Base-by-base conservation (phyloP, 1,140 invertebrate genomes). In the Megalonaias nervosa region DNA sequence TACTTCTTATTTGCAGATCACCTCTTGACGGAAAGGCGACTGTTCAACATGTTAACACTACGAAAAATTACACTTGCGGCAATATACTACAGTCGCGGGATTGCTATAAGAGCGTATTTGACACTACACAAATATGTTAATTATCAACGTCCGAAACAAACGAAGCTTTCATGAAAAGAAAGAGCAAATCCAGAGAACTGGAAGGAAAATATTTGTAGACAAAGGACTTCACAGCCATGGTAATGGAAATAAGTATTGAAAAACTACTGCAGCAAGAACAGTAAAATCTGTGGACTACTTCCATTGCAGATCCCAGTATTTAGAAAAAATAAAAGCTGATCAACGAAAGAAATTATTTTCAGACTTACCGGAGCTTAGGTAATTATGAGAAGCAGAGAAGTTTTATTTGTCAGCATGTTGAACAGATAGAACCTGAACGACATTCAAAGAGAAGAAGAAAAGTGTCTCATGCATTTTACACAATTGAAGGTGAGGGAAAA, bases 51-150 rank as follows among this genome's bases (percentile, higher is more conserved):
- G 26, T 31, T 31, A 31, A 31, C 2, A 31, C 26, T 4, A 31
- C 4, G 26, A 1, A 3, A 31, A 26, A 31, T 4, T 31, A 31
- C 4, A 31, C 26, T 31, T 31, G 26, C 26, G 26, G 1, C 0
- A 31, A 31, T 31, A 31, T 31, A 31, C 26, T 31, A 31, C 26
- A 31, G 26, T 31, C 26, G 26, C 26, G 2, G 4, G 26, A 4
- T 31, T 31, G 26, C 26, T 2, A 4, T 3, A 31, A 31, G 26
- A 31, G n/a, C n/a, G n/a, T n/a, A n/a, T n/a, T n/a, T n/a, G n/a
- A n/a, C n/a, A 68, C 73, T 66, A 60, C 57, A 66, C 31, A 75
- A 75, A 48, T 57, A 68, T 26, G 73, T 2, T 19, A 55, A 75
- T n/a, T 75, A 75, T 61, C 16, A 59, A 17, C n/a, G 17, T 60